Conservation (phyloP, 2,797 vertebrate genomes). For the Phoxinus dragarum region DNA sequence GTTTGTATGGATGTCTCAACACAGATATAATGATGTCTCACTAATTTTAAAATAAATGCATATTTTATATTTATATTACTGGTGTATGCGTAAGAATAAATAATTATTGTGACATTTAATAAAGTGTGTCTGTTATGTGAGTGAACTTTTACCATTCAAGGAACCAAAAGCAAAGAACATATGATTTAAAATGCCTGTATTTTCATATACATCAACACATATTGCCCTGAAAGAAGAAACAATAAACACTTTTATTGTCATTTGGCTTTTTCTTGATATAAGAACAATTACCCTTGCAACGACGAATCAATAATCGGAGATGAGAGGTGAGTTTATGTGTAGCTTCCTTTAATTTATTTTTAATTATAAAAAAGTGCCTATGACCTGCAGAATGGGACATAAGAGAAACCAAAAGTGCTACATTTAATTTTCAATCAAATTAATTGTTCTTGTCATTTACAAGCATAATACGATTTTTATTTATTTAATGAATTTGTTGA, state of each 20-base stretch:
- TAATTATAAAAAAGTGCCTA: not conserved
- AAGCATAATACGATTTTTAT: too few relatives aligned
- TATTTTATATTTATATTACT: slow-evolving; percentile 91
- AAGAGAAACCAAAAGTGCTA: not conserved
- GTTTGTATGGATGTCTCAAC: slow-evolving; percentile 87
- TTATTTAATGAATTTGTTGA: not conserved
- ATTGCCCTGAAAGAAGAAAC: slow-evolving; percentile 38
- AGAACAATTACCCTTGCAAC: not conserved
- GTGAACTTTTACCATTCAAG: slow-evolving; percentile 19
- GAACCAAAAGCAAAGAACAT: slow-evolving; percentile 23
- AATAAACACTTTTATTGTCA: slow-evolving; percentile 49
- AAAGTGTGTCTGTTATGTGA: slow-evolving; percentile 43
- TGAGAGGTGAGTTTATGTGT: not conserved
- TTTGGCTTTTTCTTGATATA: slow-evolving; percentile 48
- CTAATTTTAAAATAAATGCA: slow-evolving; percentile 87
- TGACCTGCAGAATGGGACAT: not conserved
- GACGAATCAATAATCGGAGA: not conserved
- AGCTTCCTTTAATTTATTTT: not conserved
- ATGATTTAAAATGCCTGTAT: slow-evolving; percentile 48
- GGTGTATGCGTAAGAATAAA: slow-evolving; percentile 87
- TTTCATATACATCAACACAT: slow-evolving; percentile 47
- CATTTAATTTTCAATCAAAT: not conserved
- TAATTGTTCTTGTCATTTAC: not conserved
- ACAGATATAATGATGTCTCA: slow-evolving; percentile 89
- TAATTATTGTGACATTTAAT: slow-evolving; percentile 84